Evolutionary conservation across 2,888 invertebrate genomes (phyloP).

Genomic region (Augiades crinisus): DNA sequence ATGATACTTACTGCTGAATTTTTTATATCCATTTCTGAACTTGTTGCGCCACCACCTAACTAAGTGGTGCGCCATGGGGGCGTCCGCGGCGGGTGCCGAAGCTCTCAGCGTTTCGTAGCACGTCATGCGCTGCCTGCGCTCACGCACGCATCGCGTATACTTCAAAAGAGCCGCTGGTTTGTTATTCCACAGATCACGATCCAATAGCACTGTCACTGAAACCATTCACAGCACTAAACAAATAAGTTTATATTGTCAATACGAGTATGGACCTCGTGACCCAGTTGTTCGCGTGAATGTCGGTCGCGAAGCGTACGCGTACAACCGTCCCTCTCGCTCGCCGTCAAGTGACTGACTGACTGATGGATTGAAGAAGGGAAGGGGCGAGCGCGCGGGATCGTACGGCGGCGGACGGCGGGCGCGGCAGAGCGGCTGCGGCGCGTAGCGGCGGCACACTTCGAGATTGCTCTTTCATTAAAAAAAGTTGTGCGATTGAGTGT

Average conservation of each 20-base stretch:
- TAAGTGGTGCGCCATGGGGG: slow-evolving; percentile 88
- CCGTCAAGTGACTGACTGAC: slow-evolving; percentile 66
- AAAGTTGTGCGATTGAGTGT: slow-evolving; percentile 7
- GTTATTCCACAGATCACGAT: slow-evolving; percentile 53
- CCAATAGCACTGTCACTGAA: slow-evolving; percentile 57
- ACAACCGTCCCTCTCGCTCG: slow-evolving; percentile 57
- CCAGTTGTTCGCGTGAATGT: slow-evolving; percentile 74
- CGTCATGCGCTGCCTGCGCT: slow-evolving; percentile 82
- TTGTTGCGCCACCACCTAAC: slow-evolving; percentile 89
- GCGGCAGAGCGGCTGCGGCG: slow-evolving; percentile 36
- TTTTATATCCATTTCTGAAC: slow-evolving; percentile 88
- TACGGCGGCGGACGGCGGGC: slow-evolving; percentile 39
- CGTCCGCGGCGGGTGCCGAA: slow-evolving; percentile 79
- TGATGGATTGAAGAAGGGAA: slow-evolving; percentile 51
- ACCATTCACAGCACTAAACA: slow-evolving; percentile 60
- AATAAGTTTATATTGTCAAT: slow-evolving; percentile 46
- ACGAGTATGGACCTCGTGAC: slow-evolving; percentile 64
- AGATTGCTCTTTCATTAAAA: slow-evolving; percentile 22
- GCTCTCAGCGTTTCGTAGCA: slow-evolving; percentile 81
- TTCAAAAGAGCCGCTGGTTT: slow-evolving; percentile 74
- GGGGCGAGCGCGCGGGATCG: slow-evolving; percentile 45
- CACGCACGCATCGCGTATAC: slow-evolving; percentile 80
- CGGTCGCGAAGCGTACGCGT: slow-evolving; percentile 45
- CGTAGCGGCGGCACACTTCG: slow-evolving; percentile 32
- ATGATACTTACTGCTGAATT: slow-evolving; percentile 84